phyloP scores from a whole-genome alignment of 2,113 vertebrate species.

The Mustela lutreola region DNA sequence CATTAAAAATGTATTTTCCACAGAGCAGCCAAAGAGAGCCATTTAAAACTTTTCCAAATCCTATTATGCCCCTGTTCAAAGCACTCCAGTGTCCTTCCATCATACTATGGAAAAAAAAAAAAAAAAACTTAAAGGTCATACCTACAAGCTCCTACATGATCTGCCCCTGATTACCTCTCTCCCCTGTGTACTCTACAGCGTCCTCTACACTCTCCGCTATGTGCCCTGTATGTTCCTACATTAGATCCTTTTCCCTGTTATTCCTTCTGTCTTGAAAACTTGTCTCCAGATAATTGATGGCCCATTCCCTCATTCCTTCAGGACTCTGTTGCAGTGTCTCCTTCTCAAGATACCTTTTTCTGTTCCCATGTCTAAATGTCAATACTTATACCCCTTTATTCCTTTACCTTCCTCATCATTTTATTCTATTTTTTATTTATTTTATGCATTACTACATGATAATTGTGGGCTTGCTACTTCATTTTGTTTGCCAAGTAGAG shows the following conservation, averaged over 20 bases:
- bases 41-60: neutral
- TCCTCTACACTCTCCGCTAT: accelerated
- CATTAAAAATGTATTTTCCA: neutral
- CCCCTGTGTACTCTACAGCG: neutral
- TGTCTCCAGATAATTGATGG: neutral
- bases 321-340: no score
- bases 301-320: neutral
- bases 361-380: neutral
- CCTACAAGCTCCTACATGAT: neutral
- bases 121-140: neutral
- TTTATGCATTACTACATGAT: neutral
- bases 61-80: neutral
- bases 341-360: neutral
- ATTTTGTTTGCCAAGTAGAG: neutral
- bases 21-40: neutral
- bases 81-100: neutral
- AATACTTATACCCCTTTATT: neutral
- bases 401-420: neutral
- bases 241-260: neutral
- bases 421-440: neutral
- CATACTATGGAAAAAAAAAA: neutral
- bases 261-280: neutral
- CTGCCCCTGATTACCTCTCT: neutral
- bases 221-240: neutral
- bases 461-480: neutral